phyloP scores from a whole-genome alignment of 1,140 invertebrate genomes.

The Drosophila burlai region DNA sequence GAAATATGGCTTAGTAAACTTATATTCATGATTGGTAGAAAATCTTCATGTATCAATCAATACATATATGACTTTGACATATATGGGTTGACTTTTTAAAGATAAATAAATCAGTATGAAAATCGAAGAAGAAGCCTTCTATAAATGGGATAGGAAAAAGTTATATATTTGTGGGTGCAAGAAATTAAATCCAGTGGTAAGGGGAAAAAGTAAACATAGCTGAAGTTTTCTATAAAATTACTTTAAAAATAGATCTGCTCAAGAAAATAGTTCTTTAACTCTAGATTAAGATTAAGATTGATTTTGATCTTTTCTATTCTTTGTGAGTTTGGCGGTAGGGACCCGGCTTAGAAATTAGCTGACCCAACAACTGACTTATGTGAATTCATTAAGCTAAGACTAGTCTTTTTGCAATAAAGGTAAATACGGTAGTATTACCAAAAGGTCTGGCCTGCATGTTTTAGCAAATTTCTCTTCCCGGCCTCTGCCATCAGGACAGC shows the following conservation, averaged over 20 bases:
- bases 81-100: not conserved
- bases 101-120: not conserved
- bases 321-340: not conserved
- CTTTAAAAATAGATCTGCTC: not conserved
- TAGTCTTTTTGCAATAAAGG: too few species aligned
- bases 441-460: too few species aligned
- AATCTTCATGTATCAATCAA: too few species aligned
- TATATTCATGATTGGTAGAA: not conserved
- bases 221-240: too few species aligned
- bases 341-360: too few species aligned
- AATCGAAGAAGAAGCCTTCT: not conserved
- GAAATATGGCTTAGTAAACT: not conserved
- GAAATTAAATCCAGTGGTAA: not conserved
- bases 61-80: not conserved
- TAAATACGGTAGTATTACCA: too few species aligned
- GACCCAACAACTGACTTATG: too few species aligned
- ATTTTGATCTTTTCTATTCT: too few species aligned
- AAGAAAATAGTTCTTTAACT: not conserved
- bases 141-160: not conserved
- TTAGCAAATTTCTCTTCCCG: too few species aligned
- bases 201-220: not conserved
- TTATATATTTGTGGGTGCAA: not conserved
- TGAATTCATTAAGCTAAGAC: too few species aligned
- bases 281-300: not conserved
- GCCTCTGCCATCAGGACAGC: too few species aligned